Conservation (phyloP, 2,113 vertebrate species). For the Scomber scombrus region DNA sequence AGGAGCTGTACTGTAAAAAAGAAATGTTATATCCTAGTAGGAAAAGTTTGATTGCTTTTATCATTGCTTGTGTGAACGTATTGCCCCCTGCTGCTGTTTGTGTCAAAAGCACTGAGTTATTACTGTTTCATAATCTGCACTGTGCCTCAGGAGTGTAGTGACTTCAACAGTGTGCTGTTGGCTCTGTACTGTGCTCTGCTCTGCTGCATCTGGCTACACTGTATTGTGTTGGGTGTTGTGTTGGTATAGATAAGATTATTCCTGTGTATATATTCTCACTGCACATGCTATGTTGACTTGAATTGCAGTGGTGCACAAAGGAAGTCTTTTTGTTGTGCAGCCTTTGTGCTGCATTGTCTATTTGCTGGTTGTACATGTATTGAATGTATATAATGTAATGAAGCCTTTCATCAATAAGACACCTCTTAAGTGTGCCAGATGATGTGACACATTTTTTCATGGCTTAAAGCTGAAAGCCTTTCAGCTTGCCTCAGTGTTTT, state of each 20-base stretch:
- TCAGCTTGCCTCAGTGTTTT: constrained; percentile 3
- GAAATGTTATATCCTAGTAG: not conserved
- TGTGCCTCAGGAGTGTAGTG: not conserved
- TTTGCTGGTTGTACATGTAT: not conserved
- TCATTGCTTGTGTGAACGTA: constrained; percentile 10
- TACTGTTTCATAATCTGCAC: constrained; percentile 38
- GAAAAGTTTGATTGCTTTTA: not conserved
- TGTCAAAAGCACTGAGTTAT: constrained; percentile 40
- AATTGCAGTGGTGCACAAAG: not conserved
- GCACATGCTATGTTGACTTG: not conserved
- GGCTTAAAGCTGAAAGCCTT: constrained; percentile 29
- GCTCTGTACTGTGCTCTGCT: not conserved
- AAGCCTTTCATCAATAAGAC: constrained; percentile 28
- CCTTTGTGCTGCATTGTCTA: not conserved
- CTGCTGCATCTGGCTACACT: not conserved
- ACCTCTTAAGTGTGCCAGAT: not conserved
- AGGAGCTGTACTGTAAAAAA: not conserved
- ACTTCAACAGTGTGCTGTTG: not conserved
- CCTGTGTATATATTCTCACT: not conserved
- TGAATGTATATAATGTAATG: constrained; percentile 5
- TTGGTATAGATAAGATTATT: not conserved
- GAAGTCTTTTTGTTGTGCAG: not conserved
- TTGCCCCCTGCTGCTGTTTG: not conserved
- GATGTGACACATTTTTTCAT: not conserved
- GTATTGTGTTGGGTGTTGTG: not conserved